phyloP scores from a whole-genome alignment of 2,797 vertebrate species.

The Myripristis jacobus region DNA sequence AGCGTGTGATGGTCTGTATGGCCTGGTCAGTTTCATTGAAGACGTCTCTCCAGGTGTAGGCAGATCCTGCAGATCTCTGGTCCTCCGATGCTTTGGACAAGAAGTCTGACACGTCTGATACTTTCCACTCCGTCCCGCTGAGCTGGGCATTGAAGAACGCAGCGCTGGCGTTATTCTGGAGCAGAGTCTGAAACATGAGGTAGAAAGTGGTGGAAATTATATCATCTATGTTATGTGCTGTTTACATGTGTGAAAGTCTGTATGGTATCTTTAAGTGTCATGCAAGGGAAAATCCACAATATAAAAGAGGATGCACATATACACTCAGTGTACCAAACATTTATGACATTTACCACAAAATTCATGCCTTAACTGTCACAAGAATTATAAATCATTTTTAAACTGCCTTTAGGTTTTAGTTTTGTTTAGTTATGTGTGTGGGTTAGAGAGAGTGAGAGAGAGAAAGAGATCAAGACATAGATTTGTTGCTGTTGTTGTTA shows the following conservation, averaged over 20 bases:
- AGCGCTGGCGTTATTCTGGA: constrained; percentile 88
- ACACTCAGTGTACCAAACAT: neutral
- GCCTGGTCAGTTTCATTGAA: constrained; percentile 95
- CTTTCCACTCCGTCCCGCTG: constrained; percentile 86
- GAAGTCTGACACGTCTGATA: constrained; percentile 87
- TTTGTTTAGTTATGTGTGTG: constrained; percentile 13
- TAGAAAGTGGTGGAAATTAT: neutral
- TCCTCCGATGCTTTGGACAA: constrained; percentile 88
- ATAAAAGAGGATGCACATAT: neutral
- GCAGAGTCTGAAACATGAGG: constrained; percentile 83
- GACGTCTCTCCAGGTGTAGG: constrained; percentile 91
- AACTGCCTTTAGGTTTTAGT: constrained; percentile 6
- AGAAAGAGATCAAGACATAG: neutral
- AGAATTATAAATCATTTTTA: neutral
- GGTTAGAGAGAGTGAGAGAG: neutral
- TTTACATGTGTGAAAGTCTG: neutral
- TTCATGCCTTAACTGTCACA: neutral
- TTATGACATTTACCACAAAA: neutral
- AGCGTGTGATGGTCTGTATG: constrained; percentile 91
- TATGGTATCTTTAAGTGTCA: neutral
- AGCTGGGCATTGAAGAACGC: constrained; percentile 86
- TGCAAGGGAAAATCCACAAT: neutral
- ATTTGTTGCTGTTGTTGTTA: neutral
- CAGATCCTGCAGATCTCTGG: constrained; percentile 69
- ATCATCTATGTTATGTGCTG: constrained; percentile 7